phyloP scores from a whole-genome alignment of 1,140 invertebrate genomes.

The Oryctes rhinoceros region DNA sequence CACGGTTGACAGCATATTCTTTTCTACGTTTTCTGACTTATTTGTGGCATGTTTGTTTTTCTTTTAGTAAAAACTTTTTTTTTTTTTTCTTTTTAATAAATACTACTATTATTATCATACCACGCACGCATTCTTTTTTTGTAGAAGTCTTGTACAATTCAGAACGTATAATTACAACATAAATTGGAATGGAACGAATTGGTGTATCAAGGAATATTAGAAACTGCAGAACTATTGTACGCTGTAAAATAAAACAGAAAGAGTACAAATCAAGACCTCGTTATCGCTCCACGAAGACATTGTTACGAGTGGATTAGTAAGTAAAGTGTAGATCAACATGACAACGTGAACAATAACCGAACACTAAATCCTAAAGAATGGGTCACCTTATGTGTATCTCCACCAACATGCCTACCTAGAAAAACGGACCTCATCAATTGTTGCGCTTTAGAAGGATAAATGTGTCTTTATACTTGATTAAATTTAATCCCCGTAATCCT shows the following conservation, averaged over 20 bases:
- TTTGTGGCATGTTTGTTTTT: too few relatives aligned
- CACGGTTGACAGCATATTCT: too few relatives aligned
- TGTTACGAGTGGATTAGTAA: slow-evolving; percentile 40
- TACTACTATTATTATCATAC: too few relatives aligned
- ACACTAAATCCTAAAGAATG: slow-evolving; percentile 43
- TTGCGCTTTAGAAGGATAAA: slow-evolving; percentile 18
- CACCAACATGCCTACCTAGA: not conserved
- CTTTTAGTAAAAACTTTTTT: too few relatives aligned
- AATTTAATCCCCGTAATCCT: slow-evolving; percentile 40
- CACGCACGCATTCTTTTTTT: too few relatives aligned
- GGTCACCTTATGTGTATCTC: slow-evolving; percentile 31
- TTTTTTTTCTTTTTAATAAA: too few relatives aligned
- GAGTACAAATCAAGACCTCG: slow-evolving; percentile 41
- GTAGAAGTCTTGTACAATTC: too few relatives aligned
- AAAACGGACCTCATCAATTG: slow-evolving; percentile 40
- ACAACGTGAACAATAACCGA: slow-evolving; percentile 40
- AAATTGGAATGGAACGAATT: slow-evolving; percentile 18
- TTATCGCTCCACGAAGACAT: slow-evolving; percentile 38
- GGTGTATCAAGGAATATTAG: not conserved
- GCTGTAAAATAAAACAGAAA: not conserved
- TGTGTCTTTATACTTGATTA: slow-evolving; percentile 36
- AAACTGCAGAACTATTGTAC: not conserved
- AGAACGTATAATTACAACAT: not conserved
- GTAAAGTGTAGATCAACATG: slow-evolving; percentile 39
- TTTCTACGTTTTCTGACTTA: too few relatives aligned